A percentile compares a stretch with the other conserved stretches of the same genome.
Conservation (phyloP, 2,113 vertebrate species). For the Chloroceryle aenea region DNA sequence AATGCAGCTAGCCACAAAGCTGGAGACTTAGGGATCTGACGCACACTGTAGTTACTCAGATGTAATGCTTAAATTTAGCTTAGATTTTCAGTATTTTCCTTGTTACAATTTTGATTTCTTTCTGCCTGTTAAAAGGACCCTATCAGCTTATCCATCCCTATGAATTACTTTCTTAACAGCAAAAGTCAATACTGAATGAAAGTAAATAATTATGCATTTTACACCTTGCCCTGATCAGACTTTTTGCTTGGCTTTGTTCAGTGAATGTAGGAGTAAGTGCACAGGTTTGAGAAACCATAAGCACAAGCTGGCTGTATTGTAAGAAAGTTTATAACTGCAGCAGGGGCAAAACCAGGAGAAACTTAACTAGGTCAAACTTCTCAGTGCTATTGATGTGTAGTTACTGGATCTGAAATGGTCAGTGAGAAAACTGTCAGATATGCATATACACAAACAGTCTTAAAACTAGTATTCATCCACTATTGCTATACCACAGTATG, state of each 20-base stretch:
- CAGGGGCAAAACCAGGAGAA: background rate
- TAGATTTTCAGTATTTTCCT: background rate
- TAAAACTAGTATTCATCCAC: background rate
- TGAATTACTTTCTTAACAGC: background rate
- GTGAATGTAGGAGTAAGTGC: background rate
- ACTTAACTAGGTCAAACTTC: background rate
- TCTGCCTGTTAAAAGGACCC: background rate
- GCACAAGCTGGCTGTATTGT: background rate
- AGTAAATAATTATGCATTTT: background rate
- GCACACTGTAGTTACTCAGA: background rate
- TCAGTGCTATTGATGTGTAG: background rate
- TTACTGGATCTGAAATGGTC: background rate
- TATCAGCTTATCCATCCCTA: background rate
- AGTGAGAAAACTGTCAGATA: background rate
- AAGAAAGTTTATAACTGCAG: background rate
- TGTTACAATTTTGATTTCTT: background rate
- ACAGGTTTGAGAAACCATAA: background rate
- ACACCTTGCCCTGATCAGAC: background rate
- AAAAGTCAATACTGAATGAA: background rate
- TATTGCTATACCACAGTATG: background rate
- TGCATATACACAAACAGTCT: background rate
- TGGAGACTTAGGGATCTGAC: background rate
- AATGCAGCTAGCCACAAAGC: conserved; percentile 48
- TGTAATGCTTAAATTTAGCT: conserved; percentile 16
- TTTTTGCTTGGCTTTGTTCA: background rate